phyloP scores from a whole-genome alignment of 2,113 vertebrate genomes.

The human region GRCh38 chr21:36556501-36557000 shows the following conservation, averaged over 20 bases:
- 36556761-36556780: neutral
- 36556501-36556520: neutral
- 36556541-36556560: no score
- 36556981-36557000: neutral
- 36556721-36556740: neutral
- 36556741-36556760: neutral
- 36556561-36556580: neutral
- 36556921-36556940: neutral
- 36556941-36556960: neutral
- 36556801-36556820: neutral
- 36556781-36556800: neutral
- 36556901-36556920: neutral
- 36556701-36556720: no score
- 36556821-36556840: neutral
- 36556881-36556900: neutral
- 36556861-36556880: neutral
- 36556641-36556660: neutral
- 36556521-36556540: neutral
- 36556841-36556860: neutral
- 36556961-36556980: neutral
- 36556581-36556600: neutral
- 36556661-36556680: accelerated
- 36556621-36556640: neutral
- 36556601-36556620: no score
- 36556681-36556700: no score